Evolutionary conservation across 2,888 invertebrate species (phyloP), one percentile per base, ranked within the genome.

Genomic region (Ganaspis brasiliensis): DNA sequence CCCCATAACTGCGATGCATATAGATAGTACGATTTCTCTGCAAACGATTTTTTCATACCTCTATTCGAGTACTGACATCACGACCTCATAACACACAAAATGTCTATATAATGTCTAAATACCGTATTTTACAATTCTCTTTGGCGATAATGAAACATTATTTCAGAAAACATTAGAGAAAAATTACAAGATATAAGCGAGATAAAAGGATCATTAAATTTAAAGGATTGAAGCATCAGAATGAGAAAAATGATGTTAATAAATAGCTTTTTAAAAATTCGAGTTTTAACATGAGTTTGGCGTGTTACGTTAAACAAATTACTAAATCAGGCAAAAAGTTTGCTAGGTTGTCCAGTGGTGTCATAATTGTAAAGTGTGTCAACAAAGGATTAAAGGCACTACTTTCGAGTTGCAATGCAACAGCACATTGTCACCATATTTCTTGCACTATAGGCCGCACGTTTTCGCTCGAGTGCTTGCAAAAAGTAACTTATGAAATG

Each of bases 371-470:
- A 21, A 67, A 26, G 40, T 45, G 24, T 45, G 45, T 40, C 67
- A 67, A 67, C 67, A 24, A 67, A 40, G 45, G 45, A 45, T 56
- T 67, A 24, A 67, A 67, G 67, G 67, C 45, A 21, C 45, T 67
- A 63, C 63, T 67, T 67, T 67, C 45, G 21, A 67, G 40, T 67
- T 26, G 67, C 21, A 67, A 40, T 67, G 67, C 67, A 67, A 67
- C 21, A 40, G 63, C 40, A 45, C 63, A 67, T 67, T 67, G 67
- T 67, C 67, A 67, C 45, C 45, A 67, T 67, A 67, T 67, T 67
- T 67, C 67, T 67, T 67, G 67, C 26, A 21, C 26, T 67, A n/a
- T n/a, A 67, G 67, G 37, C 40, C 40, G 40, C 63, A 67, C 63
- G 63, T 45, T 59, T 35, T 59, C 40, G 63, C 67, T 67, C 40